Conservation (phyloP, 2,888 invertebrate genomes). For the Drosophila silvestris region DNA sequence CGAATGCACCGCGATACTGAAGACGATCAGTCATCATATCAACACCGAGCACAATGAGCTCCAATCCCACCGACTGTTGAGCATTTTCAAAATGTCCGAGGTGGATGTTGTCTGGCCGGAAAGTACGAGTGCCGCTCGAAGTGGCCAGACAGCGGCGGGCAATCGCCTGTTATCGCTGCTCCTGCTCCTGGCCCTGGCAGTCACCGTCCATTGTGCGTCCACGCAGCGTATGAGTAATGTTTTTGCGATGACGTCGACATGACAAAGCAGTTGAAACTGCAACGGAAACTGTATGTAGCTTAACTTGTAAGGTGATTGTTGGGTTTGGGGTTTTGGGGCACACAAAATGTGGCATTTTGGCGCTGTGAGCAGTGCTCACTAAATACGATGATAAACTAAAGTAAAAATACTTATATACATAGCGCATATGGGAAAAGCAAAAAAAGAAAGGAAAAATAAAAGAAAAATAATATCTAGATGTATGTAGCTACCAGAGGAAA, state of each 20-base stretch:
- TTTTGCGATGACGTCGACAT: constrained; percentile 59
- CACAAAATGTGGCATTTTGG: constrained; percentile 14
- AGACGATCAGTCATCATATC: constrained; percentile 93
- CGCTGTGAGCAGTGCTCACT: constrained; percentile 38
- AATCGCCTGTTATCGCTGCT: constrained; percentile 50
- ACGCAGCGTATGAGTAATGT: constrained; percentile 60
- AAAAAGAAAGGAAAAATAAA: neutral
- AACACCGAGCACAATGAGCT: constrained; percentile 94
- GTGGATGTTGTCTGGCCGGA: constrained; percentile 93
- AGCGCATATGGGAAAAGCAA: neutral
- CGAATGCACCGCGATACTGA: constrained; percentile 93
- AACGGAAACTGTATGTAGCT: constrained; percentile 53
- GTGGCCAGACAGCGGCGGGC: constrained; percentile 59
- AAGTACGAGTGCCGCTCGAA: constrained; percentile 80
- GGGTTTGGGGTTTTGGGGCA: constrained; percentile 14
- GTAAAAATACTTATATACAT: constrained; percentile 32
- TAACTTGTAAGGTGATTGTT: constrained; percentile 38
- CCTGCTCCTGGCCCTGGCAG: constrained; percentile 57
- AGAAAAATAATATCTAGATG: constrained; percentile 22
- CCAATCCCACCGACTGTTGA: constrained; percentile 93
- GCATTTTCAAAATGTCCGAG: constrained; percentile 96
- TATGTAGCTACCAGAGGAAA: constrained; percentile 36
- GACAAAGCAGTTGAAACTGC: constrained; percentile 63
- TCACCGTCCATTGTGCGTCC: constrained; percentile 44
- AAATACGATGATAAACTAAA: constrained; percentile 47